Evolutionary conservation across 2,888 invertebrate genomes (phyloP).

Genomic region (Drosophila austrosaltans): DNA sequence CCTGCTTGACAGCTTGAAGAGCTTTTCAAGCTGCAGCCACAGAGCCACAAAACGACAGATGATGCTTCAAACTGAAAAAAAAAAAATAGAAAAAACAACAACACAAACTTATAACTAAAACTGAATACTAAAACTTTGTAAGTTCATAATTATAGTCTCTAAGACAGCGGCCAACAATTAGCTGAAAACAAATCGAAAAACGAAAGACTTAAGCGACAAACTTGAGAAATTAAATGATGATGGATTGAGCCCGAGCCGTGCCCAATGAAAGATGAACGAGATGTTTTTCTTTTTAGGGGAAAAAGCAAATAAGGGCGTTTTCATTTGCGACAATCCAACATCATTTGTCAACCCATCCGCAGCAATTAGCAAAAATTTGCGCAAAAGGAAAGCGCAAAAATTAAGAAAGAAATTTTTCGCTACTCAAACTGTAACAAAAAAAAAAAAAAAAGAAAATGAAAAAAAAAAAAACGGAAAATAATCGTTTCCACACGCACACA

Average conservation of each 20-base stretch:
- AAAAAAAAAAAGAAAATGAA: neutral
- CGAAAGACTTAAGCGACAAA: slow-evolving; percentile 77
- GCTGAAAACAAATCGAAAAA: slow-evolving; percentile 72
- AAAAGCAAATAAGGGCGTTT: slow-evolving; percentile 36
- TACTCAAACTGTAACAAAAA: slow-evolving; percentile 60
- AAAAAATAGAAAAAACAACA: slow-evolving; percentile 8
- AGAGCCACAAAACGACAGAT: slow-evolving; percentile 61
- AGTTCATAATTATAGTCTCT: slow-evolving; percentile 75
- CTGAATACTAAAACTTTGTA: slow-evolving; percentile 60
- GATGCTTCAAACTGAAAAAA: slow-evolving; percentile 61
- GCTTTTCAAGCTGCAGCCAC: slow-evolving; percentile 54
- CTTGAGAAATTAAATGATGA: slow-evolving; percentile 60
- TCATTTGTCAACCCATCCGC: slow-evolving; percentile 43
- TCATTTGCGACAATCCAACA: slow-evolving; percentile 31
- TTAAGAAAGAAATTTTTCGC: slow-evolving; percentile 29
- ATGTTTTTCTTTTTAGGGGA: neutral
- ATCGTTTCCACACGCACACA: slow-evolving; percentile 56
- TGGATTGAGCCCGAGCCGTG: slow-evolving; percentile 35
- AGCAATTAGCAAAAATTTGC: slow-evolving; percentile 24
- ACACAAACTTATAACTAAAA: slow-evolving; percentile 49
- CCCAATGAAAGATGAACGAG: slow-evolving; percentile 1
- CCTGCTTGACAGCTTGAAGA: slow-evolving; percentile 79
- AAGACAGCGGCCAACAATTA: slow-evolving; percentile 68
- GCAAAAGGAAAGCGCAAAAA: slow-evolving; percentile 25
- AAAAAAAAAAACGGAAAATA: slow-evolving; percentile 44